Conservation (phyloP, 2,888 invertebrate species). For the Eupeodes latifasciatus region DNA sequence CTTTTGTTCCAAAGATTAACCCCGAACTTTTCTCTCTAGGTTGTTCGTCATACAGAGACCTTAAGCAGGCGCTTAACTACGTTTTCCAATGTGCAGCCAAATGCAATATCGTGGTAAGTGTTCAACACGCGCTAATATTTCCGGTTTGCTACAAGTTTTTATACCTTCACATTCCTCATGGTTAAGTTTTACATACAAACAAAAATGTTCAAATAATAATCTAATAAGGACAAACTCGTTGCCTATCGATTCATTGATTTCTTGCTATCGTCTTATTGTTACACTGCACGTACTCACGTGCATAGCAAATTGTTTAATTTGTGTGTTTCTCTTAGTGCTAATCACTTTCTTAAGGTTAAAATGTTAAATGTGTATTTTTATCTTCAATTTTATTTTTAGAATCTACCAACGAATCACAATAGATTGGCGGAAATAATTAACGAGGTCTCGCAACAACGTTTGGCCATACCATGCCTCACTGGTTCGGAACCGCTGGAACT, state of each 20-base stretch:
- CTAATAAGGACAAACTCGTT: constrained; percentile 53
- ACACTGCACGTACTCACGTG: background rate
- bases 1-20: background rate
- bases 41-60: constrained; percentile 82
- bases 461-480: constrained; percentile 83
- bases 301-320: constrained; percentile 14
- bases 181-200: constrained; percentile 7
- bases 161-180: constrained; percentile 8
- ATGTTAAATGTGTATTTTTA: constrained; percentile 9
- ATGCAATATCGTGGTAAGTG: constrained; percentile 82
- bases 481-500: constrained; percentile 83
- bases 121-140: constrained; percentile 37
- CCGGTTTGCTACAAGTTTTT: constrained; percentile 32
- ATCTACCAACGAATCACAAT: constrained; percentile 83
- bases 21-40: constrained; percentile 76
- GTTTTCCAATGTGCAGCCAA: constrained; percentile 83
- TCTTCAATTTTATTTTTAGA: constrained; percentile 77
- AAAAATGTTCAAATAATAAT: constrained; percentile 46
- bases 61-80: constrained; percentile 81
- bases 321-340: constrained; percentile 13
- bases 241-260: constrained; percentile 54
- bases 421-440: constrained; percentile 83
- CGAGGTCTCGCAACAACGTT: constrained; percentile 82
- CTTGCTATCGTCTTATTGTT: background rate
- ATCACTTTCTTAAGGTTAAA: constrained; percentile 21